These are phyloP conservation scores for Cirrhinus molitorella DNA, from an alignment of 2,797 vertebrate species.

Conservation along the genomic window DNA sequence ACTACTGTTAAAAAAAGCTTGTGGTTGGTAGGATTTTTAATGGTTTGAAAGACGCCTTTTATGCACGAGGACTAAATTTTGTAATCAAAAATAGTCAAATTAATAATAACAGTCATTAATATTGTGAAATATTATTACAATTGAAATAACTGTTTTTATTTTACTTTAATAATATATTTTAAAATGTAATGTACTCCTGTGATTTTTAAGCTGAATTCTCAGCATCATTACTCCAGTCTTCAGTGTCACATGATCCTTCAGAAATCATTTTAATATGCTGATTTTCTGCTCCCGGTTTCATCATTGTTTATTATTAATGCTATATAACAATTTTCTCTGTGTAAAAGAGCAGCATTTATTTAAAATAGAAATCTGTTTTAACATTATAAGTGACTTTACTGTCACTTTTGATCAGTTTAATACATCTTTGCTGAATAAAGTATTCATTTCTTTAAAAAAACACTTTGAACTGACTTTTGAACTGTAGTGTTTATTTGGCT, in stretches of 20 bases:
- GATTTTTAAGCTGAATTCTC: too few relatives aligned
- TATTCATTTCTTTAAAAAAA: background rate
- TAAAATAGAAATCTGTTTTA: background rate
- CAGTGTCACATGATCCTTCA: background rate
- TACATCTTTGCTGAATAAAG: background rate
- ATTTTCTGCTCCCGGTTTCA: background rate
- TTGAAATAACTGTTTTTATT: background rate
- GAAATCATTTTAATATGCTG: background rate
- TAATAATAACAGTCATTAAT: background rate
- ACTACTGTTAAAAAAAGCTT: background rate
- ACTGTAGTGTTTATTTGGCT: background rate
- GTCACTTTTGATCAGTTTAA: background rate
- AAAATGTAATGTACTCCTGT: background rate
- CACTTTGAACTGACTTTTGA: background rate
- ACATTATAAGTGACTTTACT: background rate
- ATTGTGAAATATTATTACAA: background rate
- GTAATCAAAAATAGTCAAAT: background rate
- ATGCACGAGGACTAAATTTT: background rate
- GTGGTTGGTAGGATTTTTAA: background rate
- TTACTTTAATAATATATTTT: background rate
- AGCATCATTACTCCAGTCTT: background rate
- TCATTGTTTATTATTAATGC: too few relatives aligned
- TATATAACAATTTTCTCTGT: background rate
- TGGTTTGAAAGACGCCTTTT: background rate
- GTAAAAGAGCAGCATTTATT: background rate